Percentiles rank a stretch among this genome's conserved stretches.
Evolutionary conservation across 1,140 invertebrate genomes (phyloP).

Genomic region (Odontomachus brunneus): DNA sequence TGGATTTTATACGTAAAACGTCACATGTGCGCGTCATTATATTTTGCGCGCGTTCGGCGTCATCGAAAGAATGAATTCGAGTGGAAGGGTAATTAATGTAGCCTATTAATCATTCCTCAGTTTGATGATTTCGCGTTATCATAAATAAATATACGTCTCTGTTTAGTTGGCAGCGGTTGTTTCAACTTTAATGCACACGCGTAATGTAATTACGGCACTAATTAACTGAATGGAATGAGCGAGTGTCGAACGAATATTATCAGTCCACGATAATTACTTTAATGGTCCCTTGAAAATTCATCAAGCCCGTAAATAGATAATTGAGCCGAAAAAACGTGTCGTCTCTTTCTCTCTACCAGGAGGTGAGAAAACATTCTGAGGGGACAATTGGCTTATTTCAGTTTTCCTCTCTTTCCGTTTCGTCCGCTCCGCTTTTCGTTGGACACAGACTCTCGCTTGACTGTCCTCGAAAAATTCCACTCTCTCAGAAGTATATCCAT

Average conservation of each 20-base stretch:
- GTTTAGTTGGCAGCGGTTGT: conserved; percentile 27
- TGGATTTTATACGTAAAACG: too few relatives aligned
- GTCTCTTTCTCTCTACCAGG: too few relatives aligned
- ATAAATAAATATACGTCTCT: conserved; percentile 38
- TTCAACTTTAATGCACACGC: conserved; percentile 46
- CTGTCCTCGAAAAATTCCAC: too few relatives aligned
- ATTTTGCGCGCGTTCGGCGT: not conserved
- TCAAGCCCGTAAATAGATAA: conserved; percentile 34
- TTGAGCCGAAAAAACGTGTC: conserved; percentile 24
- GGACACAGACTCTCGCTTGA: too few relatives aligned
- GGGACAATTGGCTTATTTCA: too few relatives aligned
- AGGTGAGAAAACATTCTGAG: too few relatives aligned
- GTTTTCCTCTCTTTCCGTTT: too few relatives aligned
- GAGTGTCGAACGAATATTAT: conserved; percentile 55
- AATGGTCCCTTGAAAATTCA: conserved; percentile 49
- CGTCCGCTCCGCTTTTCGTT: too few relatives aligned
- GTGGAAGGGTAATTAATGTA: conserved; percentile 16
- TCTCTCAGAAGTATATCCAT: too few relatives aligned
- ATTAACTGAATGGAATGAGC: conserved; percentile 49
- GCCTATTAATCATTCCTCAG: conserved; percentile 29
- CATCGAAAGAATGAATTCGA: conserved; percentile 7
- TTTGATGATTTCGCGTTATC: conserved; percentile 8
- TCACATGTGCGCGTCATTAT: not conserved
- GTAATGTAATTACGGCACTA: conserved; percentile 50
- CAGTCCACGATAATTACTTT: conserved; percentile 45